Evolutionary conservation across 2,888 invertebrate species (phyloP), one percentile per base, ranked within the genome.

Genomic region (Ennomos fuscantarius): DNA sequence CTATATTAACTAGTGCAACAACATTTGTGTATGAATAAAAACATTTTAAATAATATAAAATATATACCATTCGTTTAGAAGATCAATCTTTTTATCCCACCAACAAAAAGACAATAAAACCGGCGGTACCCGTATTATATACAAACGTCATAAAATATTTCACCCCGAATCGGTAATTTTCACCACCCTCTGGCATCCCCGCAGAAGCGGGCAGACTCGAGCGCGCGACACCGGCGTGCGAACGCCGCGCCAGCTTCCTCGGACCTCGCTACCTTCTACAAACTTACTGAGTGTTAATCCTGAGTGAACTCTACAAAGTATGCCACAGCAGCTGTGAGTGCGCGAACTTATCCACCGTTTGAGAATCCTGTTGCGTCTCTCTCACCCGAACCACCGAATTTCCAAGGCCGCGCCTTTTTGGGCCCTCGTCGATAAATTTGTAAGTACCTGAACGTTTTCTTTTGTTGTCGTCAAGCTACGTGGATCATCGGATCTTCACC

Each of bases 211-310:
- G 65, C 88, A 90, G 90, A 91, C 74, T 77, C 68, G 68, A 81
- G 79, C 87, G 84, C 85, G 90, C 81, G 78, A 80, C 78, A 78
- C 87, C 80, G 84, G 86, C 84, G 87, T 79, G 75, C 81, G 86
- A 85, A 90, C 89, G 90, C 87, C 86, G 86, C 85, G 72, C 75
- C 65, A 69, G 68, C 73, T 74, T 66, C 70, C 73, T 68, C 67
- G 53, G 64, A 66, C 65, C 70, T 76, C 72, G 73, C 65, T 64
- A 65, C 69, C 68, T 62, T 59, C 61, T 61, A 70, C 64, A 67
- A 68, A 69, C 68, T 74, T 68, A 68, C 56, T 48, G 56, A 57
- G 62, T 57, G 56, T 44, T 60, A 55, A 60, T 54, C 72, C 42
- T 74, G 72, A 77, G 81, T 83, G 85, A 74, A 76, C 74, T 77